Conservation (phyloP, 2,888 invertebrate species). For the Hetaerina titia region DNA sequence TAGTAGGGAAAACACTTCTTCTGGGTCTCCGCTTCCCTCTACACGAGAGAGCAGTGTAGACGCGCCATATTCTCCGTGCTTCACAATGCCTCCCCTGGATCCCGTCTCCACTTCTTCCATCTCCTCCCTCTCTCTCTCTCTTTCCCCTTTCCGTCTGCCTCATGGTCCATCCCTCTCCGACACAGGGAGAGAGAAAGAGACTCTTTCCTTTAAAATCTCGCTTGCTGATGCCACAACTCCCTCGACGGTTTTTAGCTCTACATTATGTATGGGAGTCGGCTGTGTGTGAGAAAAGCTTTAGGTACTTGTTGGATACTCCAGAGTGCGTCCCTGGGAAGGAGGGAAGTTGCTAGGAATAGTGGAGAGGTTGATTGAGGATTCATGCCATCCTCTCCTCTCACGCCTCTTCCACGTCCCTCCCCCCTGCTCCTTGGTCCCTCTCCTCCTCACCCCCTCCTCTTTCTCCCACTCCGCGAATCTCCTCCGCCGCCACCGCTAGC, state of each 20-base stretch:
- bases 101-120: background rate
- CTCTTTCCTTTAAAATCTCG: slow-evolving; percentile 19
- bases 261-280: slow-evolving; percentile 44
- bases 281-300: slow-evolving; percentile 63
- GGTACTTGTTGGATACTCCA: slow-evolving; percentile 39
- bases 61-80: background rate
- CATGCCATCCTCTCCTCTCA: background rate
- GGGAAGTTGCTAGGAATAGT: background rate
- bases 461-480: background rate
- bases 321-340: background rate
- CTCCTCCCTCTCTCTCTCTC: background rate
- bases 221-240: slow-evolving; percentile 24
- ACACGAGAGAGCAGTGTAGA: background rate
- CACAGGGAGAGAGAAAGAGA: background rate
- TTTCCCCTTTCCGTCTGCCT: background rate
- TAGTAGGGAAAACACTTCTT: background rate
- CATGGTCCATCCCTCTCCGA: background rate
- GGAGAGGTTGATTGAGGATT: slow-evolving; percentile 48
- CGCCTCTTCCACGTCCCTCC: background rate
- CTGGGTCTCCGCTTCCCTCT: background rate
- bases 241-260: background rate
- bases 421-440: background rate
- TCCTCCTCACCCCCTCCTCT: background rate
- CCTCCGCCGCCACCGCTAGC: background rate
- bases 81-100: background rate